Conservation (phyloP, 1,140 invertebrate species). For the Stegodyphus dumicola region DNA sequence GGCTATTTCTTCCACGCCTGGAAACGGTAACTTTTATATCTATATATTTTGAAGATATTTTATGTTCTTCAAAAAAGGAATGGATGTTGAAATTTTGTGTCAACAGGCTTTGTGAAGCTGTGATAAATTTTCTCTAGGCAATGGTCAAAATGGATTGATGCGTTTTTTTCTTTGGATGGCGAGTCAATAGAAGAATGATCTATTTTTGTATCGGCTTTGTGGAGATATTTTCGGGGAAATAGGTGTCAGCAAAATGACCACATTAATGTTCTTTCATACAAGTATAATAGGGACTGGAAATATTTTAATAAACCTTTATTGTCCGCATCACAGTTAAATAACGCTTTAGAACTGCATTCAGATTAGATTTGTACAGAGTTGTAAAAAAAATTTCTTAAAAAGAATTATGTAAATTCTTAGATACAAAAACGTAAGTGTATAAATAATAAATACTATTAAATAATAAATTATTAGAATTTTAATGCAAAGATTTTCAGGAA, state of each 20-base stretch:
- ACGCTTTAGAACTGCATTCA: no score
- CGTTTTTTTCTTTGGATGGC: slow-evolving; percentile 5
- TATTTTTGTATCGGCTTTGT: slow-evolving; percentile 1
- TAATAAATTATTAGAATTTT: no score
- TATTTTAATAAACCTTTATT: no score
- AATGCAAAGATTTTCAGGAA: no score
- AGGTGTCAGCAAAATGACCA: background rate
- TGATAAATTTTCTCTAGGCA: slow-evolving; percentile 33
- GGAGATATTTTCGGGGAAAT: background rate
- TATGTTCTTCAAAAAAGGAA: slow-evolving; percentile 11
- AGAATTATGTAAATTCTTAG: no score
- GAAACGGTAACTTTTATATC: slow-evolving; percentile 11
- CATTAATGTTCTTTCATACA: no score
- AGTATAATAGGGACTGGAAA: no score
- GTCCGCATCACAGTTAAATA: no score
- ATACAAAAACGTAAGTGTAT: no score
- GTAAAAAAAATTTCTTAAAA: no score
- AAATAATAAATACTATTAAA: no score
- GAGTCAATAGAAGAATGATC: background rate
- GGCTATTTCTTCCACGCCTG: slow-evolving; percentile 17
- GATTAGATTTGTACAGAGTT: no score
- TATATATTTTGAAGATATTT: slow-evolving; percentile 27
- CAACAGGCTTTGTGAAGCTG: slow-evolving; percentile 45
- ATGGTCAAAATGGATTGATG: slow-evolving; percentile 46
- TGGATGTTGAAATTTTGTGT: slow-evolving; percentile 34